Conservation (phyloP, 1,140 invertebrate species). For the Theocolax elegans region DNA sequence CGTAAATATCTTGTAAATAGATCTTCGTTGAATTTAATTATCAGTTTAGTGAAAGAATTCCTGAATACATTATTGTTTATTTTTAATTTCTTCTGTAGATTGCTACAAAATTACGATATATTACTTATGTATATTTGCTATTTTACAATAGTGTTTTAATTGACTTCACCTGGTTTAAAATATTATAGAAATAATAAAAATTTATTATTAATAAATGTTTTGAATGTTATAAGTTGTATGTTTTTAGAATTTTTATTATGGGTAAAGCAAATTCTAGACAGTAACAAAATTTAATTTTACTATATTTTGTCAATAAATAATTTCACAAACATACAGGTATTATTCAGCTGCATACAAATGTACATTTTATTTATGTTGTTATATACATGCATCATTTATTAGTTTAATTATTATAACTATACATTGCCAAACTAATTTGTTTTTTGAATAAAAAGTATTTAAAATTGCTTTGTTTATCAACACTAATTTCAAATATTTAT, state of each 20-base stretch:
- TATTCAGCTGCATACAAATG: not conserved
- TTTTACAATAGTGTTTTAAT: conserved; percentile 49
- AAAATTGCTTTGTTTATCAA: no score
- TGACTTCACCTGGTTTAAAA: conserved; percentile 48
- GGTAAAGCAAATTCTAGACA: not conserved
- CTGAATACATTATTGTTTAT: conserved; percentile 18
- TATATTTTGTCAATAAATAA: conserved; percentile 9
- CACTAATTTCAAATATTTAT: not conserved
- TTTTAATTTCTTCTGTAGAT: conserved; percentile 12
- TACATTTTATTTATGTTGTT: conserved; percentile 22
- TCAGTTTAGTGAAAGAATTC: conserved; percentile 23
- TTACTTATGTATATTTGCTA: conserved; percentile 47
- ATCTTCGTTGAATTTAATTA: conserved; percentile 7
- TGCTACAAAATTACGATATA: conserved; percentile 32
- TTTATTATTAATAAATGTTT: conserved; percentile 54
- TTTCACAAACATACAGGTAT: conserved; percentile 19
- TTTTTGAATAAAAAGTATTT: no score
- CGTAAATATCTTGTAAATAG: conserved; percentile 23
- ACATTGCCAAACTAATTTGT: no score
- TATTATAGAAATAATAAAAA: conserved; percentile 44
- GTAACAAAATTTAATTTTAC: conserved; percentile 4
- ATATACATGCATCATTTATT: conserved; percentile 9
- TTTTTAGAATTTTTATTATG: not conserved
- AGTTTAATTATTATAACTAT: no score
- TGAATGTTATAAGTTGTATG: conserved; percentile 47